phyloP scores from a whole-genome alignment of 2,888 invertebrate genomes.

The Lasioglossum leucozonium region DNA sequence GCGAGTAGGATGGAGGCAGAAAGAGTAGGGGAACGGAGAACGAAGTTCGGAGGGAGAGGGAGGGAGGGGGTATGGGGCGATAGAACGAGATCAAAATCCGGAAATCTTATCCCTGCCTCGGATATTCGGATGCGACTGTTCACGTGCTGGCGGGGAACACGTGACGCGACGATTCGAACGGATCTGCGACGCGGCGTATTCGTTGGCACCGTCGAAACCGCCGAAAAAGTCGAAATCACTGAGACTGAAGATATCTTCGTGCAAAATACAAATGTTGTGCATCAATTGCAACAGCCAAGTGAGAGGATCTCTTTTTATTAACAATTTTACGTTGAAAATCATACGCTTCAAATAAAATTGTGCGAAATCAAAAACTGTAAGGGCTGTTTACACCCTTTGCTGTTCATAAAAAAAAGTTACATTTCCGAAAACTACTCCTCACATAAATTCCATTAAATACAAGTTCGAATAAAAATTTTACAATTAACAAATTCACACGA shows the following conservation, averaged over 20 bases:
- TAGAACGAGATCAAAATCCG: conserved; percentile 55
- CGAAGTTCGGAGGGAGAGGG: not conserved
- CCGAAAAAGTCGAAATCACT: not conserved
- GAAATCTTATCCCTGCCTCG: conserved; percentile 44
- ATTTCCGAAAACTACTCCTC: no score
- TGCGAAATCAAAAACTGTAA: no score
- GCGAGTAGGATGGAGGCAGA: not conserved
- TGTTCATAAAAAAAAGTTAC: no score
- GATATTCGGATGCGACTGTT: conserved; percentile 46
- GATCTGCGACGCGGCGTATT: conserved; percentile 2
- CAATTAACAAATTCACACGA: no score
- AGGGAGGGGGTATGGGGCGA: conserved; percentile 2
- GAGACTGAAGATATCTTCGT: not conserved
- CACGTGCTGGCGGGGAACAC: conserved; percentile 4
- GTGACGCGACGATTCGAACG: conserved; percentile 41
- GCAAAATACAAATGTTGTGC: no score
- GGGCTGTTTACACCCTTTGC: no score
- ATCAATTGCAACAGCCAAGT: no score
- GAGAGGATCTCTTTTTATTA: no score
- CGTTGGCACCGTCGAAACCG: not conserved
- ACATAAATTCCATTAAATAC: no score
- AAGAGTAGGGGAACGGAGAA: not conserved
- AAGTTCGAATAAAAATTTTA: no score
- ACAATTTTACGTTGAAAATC: no score
- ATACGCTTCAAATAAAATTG: no score